These are phyloP conservation scores for Myotis lucifugus DNA, from an alignment of 2,113 vertebrate species.

Conservation along the genomic window DNA sequence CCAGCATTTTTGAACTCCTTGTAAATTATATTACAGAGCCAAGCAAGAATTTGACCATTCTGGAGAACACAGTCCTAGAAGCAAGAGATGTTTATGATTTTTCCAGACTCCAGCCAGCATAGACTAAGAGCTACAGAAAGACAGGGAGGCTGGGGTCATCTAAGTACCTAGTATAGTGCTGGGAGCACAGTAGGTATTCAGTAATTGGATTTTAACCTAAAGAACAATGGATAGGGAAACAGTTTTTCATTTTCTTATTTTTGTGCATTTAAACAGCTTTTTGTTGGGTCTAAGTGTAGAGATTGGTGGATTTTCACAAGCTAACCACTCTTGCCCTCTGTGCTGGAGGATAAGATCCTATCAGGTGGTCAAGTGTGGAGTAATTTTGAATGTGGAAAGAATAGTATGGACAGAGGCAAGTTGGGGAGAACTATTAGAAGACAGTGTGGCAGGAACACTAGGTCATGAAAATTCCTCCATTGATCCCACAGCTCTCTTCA, in stretches of 20 bases:
- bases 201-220: neutral
- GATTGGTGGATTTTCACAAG: slow-evolving; percentile 13
- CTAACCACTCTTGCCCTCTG: neutral
- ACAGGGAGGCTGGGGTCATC: neutral
- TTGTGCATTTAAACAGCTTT: neutral
- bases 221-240: neutral
- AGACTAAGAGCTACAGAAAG: neutral
- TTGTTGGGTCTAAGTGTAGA: neutral
- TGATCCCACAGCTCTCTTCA: neutral
- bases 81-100: neutral
- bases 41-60: slow-evolving; percentile 31
- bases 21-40: slow-evolving; percentile 4
- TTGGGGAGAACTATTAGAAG: neutral
- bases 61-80: neutral
- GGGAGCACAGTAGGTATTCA: neutral
- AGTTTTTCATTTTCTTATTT: neutral
- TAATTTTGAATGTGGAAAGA: neutral
- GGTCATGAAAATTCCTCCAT: neutral
- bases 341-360: neutral
- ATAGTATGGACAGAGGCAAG: neutral
- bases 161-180: neutral
- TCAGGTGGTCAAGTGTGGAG: neutral
- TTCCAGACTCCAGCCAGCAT: slow-evolving; percentile 33
- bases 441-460: neutral
- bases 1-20: slow-evolving; percentile 37